Percentiles rank a stretch among this genome's conserved stretches.
phyloP scores from a whole-genome alignment of 30 jellyfish, hydroid and myxozoan genomes.

The Turritopsis rubra region DNA sequence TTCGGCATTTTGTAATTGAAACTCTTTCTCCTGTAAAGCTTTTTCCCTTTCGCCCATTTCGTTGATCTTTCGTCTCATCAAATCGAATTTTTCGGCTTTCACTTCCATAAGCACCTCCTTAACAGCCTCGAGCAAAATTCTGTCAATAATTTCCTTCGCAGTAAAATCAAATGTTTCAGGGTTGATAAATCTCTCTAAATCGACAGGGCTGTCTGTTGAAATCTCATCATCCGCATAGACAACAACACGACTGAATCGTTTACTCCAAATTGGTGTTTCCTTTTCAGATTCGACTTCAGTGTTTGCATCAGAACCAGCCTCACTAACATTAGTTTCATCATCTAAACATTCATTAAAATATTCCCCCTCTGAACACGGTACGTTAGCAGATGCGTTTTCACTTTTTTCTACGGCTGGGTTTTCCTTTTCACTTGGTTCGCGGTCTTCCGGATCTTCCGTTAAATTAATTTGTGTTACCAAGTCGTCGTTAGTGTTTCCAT shows the following conservation, averaged over 20 bases:
- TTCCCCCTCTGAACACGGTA: background rate
- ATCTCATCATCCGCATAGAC: slow-evolving; percentile 19
- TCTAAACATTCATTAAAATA: slow-evolving; percentile 3
- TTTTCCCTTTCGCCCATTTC: slow-evolving; percentile 15
- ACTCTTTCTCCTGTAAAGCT: slow-evolving; percentile 16
- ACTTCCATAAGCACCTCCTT: background rate
- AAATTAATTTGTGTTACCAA: background rate
- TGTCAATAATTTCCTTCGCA: slow-evolving; percentile 8
- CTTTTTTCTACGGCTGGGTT: background rate
- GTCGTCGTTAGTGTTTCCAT: background rate
- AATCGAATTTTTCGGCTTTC: slow-evolving; percentile 1
- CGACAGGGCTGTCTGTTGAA: background rate
- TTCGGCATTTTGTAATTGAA: slow-evolving; percentile 2
- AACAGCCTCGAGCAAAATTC: background rate
- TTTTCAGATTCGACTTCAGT: slow-evolving; percentile 32
- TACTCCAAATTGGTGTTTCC: slow-evolving; percentile 41
- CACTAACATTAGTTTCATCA: slow-evolving; percentile 11
- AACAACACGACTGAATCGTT: slow-evolving; percentile 12
- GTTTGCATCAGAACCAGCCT: slow-evolving; percentile 14
- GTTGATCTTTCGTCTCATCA: slow-evolving; percentile 5
- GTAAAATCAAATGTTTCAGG: background rate
- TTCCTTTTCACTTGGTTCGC: background rate
- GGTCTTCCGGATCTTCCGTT: background rate
- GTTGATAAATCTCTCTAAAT: background rate
- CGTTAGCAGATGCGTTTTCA: background rate